Base-by-base conservation (phyloP, 2,888 invertebrate genomes). In the Drosophila setosimentum region DNA sequence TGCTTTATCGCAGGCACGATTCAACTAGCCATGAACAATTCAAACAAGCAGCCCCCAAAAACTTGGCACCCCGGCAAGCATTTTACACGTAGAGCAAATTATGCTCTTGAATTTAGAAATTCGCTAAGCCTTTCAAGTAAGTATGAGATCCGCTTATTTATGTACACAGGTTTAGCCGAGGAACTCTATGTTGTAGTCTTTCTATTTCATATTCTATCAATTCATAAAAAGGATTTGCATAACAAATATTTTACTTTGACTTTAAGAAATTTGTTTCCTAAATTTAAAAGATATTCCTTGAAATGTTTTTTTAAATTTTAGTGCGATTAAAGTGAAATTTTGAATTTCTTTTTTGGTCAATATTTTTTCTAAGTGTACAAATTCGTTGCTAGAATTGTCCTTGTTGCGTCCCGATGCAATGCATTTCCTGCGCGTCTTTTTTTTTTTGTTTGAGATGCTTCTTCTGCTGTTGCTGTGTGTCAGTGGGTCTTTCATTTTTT, bases 21-120 rank as follows among this genome's bases (percentile, higher is more conserved):
- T 78, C 90, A 90, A 86, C 78, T 78, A 73, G 77, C 87, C 86
- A 83, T 88, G 82, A 88, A 85, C 80, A 78, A 83, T 78, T 68
- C 78, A 72, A 77, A 68, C 57, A 64, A 78, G 57, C 61, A 76
- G 63, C 54, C 49, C 54, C 63, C 58, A 66, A 77, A 21, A 66
- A 57, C 54, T 59, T 82, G 77, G 57, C 73, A 73, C 68, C 68
- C 74, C 18, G 24, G 61, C 54, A 69, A 63, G 63, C 63, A 60
- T 60, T 68, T 55, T 66, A 68, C 64, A 63, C 55, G 0, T 8
- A n/a, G 11, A 27, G 8, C 27, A 55, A 55, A 37, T 7, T n/a
- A 37, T 37, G n/a, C 13, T 55, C 1, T 3, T 2, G 33, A 35
- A 35, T 18, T 11, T 35, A 27, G 16, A 50, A 51, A 18, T 2